Evolutionary conservation across 2,113 vertebrate species (phyloP).

Genomic region (Mellivora capensis): DNA sequence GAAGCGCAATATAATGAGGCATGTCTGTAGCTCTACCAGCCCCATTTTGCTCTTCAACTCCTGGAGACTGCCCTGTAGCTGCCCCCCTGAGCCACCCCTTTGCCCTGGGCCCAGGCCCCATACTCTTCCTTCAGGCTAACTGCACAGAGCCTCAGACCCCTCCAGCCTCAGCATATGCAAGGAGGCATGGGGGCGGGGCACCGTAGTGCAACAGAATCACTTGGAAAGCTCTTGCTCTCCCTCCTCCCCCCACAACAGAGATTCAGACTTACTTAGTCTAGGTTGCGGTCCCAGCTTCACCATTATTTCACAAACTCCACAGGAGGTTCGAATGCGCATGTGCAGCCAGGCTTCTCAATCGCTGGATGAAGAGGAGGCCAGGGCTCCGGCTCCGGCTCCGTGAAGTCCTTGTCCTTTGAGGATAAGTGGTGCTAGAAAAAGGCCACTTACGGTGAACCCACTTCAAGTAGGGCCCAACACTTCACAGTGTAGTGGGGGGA

Average conservation of each 20-base stretch:
- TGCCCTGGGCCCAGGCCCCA: not conserved
- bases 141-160: not conserved
- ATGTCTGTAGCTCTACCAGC: not conserved
- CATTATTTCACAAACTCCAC: not conserved
- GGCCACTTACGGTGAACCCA: slow-evolving; percentile 47
- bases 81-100: not conserved
- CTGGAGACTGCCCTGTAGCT: not conserved
- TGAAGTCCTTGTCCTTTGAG: slow-evolving; percentile 54
- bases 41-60: not conserved
- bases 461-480: slow-evolving; percentile 18
- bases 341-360: not conserved
- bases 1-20: not conserved
- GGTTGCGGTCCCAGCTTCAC: not conserved
- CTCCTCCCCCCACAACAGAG: not conserved
- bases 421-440: slow-evolving; percentile 55
- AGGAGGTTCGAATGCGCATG: slow-evolving; percentile 21
- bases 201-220: not conserved
- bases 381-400: not conserved
- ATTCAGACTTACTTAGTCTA: not conserved
- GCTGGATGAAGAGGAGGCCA: slow-evolving; percentile 11
- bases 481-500: slow-evolving; percentile 8
- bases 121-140: not conserved
- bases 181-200: not conserved
- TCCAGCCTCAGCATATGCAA: not conserved
- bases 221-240: not conserved